phyloP scores from a whole-genome alignment of 2,888 invertebrate species.

The Embidobia sp. region DNA sequence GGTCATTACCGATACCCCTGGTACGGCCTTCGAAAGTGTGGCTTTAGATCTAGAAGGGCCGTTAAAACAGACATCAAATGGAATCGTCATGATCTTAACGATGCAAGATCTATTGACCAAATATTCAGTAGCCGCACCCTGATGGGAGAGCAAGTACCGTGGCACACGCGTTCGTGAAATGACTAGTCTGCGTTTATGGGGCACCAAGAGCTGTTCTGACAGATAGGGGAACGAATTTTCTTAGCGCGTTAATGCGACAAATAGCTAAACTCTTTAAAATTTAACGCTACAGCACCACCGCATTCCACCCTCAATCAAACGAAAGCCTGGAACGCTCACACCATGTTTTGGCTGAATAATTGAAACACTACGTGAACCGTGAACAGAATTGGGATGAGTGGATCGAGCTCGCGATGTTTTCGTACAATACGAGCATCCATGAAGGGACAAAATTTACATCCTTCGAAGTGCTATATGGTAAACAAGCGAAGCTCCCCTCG shows the following conservation, averaged over 20 bases:
- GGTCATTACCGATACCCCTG: slow-evolving; percentile 6
- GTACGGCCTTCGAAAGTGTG: background rate
- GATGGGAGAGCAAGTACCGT: background rate
- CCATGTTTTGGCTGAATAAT: slow-evolving; percentile 3
- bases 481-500: slow-evolving; percentile 5
- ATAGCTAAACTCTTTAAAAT: slow-evolving; percentile 21
- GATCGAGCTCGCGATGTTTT: slow-evolving; percentile 13
- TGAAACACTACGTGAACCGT: slow-evolving; percentile 3
- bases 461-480: slow-evolving; percentile 21
- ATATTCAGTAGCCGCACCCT: background rate
- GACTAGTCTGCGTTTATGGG: background rate
- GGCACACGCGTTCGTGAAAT: background rate
- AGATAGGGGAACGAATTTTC: slow-evolving; percentile 14
- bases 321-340: slow-evolving; percentile 16
- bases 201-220: slow-evolving; percentile 7
- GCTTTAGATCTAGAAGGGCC: slow-evolving; percentile 1
- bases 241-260: slow-evolving; percentile 10
- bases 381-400: background rate
- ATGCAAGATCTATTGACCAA: background rate
- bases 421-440: slow-evolving; percentile 16
- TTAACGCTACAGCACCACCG: background rate
- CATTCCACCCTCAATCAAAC: background rate
- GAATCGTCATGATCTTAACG: background rate
- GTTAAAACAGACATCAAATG: background rate
- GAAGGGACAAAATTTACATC: slow-evolving; percentile 16